A percentile compares a stretch with the other conserved stretches of the same genome.
Evolutionary conservation across 2,797 vertebrate genomes (phyloP).

Genomic region (Sus cebifrons): DNA sequence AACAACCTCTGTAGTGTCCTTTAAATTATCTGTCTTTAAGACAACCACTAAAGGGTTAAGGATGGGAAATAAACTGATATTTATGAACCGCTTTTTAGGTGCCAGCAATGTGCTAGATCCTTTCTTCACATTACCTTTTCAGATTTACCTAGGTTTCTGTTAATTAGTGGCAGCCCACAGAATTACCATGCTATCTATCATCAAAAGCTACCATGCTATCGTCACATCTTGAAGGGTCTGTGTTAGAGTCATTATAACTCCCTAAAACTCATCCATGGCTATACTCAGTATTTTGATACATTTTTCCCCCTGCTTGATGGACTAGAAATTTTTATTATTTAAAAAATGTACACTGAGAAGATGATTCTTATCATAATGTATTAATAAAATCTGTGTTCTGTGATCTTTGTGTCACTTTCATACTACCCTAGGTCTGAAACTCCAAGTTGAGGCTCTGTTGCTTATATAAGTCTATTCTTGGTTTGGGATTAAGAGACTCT

Average conservation of each 20-base stretch:
- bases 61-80: not conserved
- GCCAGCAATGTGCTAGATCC: not conserved
- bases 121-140: not conserved
- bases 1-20: not conserved
- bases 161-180: not conserved
- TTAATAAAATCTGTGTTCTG: slow-evolving; percentile 38
- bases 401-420: not conserved
- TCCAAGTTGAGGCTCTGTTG: not conserved
- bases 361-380: slow-evolving; percentile 18
- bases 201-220: not conserved
- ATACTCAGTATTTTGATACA: not conserved
- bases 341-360: slow-evolving; percentile 25
- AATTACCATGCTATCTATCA: not conserved
- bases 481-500: not conserved
- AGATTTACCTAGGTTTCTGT: not conserved
- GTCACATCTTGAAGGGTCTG: not conserved
- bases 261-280: not conserved
- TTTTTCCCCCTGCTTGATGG: not conserved
- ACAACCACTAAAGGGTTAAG: not conserved
- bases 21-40: not conserved
- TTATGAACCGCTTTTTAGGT: slow-evolving; percentile 1
- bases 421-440: not conserved
- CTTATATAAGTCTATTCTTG: slow-evolving; percentile 11
- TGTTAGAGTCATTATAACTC: not conserved
- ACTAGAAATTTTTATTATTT: slow-evolving; percentile 17